phyloP scores from a whole-genome alignment of 2,797 vertebrate genomes.

The Myotis planiceps region DNA sequence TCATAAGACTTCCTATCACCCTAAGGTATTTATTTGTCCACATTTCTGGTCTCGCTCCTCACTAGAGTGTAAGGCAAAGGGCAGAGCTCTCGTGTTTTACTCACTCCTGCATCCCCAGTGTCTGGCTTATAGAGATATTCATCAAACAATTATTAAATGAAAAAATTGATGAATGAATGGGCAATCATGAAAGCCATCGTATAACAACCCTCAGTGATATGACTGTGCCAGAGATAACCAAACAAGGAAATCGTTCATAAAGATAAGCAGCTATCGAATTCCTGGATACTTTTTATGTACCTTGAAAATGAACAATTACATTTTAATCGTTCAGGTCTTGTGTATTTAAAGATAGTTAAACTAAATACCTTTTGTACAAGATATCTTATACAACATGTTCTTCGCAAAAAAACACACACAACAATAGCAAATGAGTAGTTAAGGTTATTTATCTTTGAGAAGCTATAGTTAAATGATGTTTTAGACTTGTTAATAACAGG shows the following conservation, averaged over 20 bases:
- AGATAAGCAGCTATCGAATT: not conserved
- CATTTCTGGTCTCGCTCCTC: not conserved
- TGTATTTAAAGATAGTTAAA: not conserved
- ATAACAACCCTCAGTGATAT: not conserved
- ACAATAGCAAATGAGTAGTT: not conserved
- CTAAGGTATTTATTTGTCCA: not conserved
- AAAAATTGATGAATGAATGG: not conserved
- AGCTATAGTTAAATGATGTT: not conserved
- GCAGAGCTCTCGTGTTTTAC: not conserved
- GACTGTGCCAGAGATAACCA: not conserved
- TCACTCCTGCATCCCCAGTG: not conserved
- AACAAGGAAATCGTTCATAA: not conserved
- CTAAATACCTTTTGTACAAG: not conserved
- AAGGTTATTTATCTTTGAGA: not conserved
- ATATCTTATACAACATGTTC: not conserved
- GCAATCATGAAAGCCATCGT: not conserved
- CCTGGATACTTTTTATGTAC: not conserved
- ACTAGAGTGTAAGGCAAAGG: not conserved
- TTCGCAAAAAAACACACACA: not conserved
- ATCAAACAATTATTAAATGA: not conserved
- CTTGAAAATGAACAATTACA: not conserved
- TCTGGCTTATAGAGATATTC: not conserved
- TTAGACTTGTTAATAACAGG: not conserved
- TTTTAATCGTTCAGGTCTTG: conserved; percentile 7
- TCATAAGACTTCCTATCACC: not conserved